Evolutionary conservation across 2,888 invertebrate species (phyloP).

Genomic region (Petrolisthes cinctipes): DNA sequence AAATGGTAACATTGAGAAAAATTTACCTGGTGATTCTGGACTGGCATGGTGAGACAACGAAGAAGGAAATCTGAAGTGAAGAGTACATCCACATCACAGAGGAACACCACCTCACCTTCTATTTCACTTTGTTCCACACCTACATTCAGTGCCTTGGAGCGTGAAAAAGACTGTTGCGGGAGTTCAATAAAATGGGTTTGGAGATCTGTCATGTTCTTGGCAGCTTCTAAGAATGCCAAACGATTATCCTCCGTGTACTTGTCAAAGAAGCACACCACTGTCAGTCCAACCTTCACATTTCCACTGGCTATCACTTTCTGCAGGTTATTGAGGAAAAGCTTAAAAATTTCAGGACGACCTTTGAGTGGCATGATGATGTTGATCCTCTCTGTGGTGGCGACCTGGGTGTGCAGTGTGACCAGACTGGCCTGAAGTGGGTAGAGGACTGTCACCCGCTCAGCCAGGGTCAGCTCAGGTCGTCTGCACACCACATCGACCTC

Average conservation of each 20-base stretch:
- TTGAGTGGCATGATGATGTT: constrained; percentile 28
- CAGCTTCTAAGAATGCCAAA: not conserved
- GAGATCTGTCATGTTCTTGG: not conserved
- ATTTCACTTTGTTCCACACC: constrained; percentile 3
- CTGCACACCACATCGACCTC: constrained; percentile 24
- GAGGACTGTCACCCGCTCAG: constrained; percentile 19
- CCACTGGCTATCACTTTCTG: not conserved
- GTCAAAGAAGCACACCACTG: constrained; percentile 15
- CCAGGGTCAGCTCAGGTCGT: not conserved
- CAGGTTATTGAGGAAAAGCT: constrained; percentile 10
- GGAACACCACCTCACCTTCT: constrained; percentile 10
- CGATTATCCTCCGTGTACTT: not conserved
- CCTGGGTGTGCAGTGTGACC: constrained; percentile 12
- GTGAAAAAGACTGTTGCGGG: constrained; percentile 4
- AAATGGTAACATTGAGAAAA: too few relatives aligned
- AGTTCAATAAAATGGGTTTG: constrained; percentile 7
- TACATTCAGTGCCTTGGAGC: constrained; percentile 16
- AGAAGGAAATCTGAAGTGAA: constrained; percentile 7
- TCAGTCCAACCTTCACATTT: not conserved
- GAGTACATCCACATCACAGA: constrained; percentile 23
- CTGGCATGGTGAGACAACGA: constrained; percentile 16
- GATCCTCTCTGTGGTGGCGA: not conserved
- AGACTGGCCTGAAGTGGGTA: not conserved
- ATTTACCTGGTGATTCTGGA: not conserved
- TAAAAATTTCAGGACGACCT: not conserved